These are phyloP conservation scores for Synanthedon myopaeformis DNA, from an alignment of 2,888 invertebrate genomes.

Conservation along the genomic window DNA sequence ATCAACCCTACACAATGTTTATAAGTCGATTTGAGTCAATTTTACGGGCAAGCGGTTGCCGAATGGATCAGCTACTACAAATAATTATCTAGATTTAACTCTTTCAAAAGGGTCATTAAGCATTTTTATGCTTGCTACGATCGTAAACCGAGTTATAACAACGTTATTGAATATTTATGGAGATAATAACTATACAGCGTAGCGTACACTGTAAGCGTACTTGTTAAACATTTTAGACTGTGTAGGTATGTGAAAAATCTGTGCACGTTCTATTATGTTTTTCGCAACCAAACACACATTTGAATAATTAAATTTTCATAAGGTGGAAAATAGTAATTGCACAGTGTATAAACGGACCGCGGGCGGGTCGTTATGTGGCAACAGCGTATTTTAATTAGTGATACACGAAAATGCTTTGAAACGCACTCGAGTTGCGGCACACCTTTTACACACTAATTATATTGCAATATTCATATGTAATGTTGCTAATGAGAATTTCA, in stretches of 20 bases:
- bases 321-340: slow-evolving; percentile 39
- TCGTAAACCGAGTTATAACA: too few species aligned
- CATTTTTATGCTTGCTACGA: too few species aligned
- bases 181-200: too few species aligned
- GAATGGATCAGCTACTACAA: background rate
- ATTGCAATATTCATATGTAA: background rate
- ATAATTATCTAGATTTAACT: too few species aligned
- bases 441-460: background rate
- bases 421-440: slow-evolving; percentile 16
- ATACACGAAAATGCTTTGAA: slow-evolving; percentile 68
- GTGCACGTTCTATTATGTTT: background rate
- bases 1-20: slow-evolving; percentile 29
- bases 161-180: too few species aligned
- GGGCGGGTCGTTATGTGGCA: slow-evolving; percentile 30
- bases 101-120: too few species aligned
- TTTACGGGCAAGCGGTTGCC: slow-evolving; percentile 40
- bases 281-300: background rate
- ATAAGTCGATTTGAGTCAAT: slow-evolving; percentile 37
- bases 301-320: slow-evolving; percentile 39
- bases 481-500: background rate
- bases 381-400: slow-evolving; percentile 68
- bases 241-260: background rate
- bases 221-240: too few species aligned
- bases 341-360: slow-evolving; percentile 30
- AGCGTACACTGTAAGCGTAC: too few species aligned